Base-by-base conservation (phyloP, 1,140 invertebrate species). In the Bombus breviceps region DNA sequence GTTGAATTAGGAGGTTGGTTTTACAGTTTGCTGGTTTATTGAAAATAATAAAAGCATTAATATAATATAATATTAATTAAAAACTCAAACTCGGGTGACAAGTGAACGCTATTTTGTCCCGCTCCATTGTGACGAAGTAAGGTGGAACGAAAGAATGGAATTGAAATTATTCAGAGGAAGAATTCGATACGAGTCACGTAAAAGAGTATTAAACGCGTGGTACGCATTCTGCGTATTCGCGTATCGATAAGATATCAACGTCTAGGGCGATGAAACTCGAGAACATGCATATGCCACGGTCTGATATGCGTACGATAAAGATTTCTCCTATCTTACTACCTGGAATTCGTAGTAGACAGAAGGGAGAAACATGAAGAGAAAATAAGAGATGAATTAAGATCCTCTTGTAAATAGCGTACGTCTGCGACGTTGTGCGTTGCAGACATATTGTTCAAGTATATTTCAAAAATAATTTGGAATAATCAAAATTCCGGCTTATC, bases 181-280 rank as follows among this genome's bases (percentile, higher is more conserved):
- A 73, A 75, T 59, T 59, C 57, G 25, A 82, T 66, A 81, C 81
- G 43, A 62, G 59, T 13, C 59, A 57, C 81, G 47, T 13, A 85
- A 53, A 22, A 22, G 28, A 72, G 59, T 69, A 75, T 87, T 84
- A 13, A 84, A 87, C 76, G 72, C 57, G 22, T 66, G 3, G 57
- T 22, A 77, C 59, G 80, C 77, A 39, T 87, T 78, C 82, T 62
- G 59, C 73, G 77, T 87, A 88, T 41, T 59, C 22, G 37, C 47
- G 15, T 59, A 83, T 89, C 83, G 88, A 89, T 89, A 88, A 89
- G 87, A 83, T 88, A 80, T 86, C 81, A 78, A 64, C 15, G 80
- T 41, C 76, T 59, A 66, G 82, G 39, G 77, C 79, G 86, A 83
- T 73, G 87, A 83, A 89, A 89, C 43, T 43, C 75, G 72, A 88